Evolutionary conservation across 2,113 vertebrate genomes (phyloP), one percentile per base, ranked within the genome.

Genomic region (Diphyllodes magnificus): DNA sequence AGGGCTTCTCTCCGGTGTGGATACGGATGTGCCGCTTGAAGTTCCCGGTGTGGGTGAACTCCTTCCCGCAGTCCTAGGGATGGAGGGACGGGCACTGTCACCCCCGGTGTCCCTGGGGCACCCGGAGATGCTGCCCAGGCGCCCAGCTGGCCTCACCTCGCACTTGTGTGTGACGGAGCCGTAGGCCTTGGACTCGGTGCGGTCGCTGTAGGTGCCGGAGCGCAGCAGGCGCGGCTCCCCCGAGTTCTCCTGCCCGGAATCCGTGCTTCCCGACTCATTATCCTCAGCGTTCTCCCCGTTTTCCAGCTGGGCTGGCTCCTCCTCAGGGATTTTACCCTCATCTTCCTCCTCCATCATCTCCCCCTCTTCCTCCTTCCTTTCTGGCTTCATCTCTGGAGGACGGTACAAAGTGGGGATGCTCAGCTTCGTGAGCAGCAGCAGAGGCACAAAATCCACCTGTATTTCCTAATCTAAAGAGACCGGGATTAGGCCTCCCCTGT

Each of bases 11-110:
- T 1, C 99, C 99, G 0, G 99, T 99, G 98, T 99, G 99, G 96
- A 99, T 99, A 8, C 99, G 99, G 97, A 99, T 99, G 97, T 99
- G 99, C 35, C 99, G 98, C 97, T 99, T 99, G 97, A 99, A 99
- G 95, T 99, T 99, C 3, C 99, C 99, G 0, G 99, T 99, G 98
- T 99, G 99, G 5, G 99, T 99, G 94, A 99, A 99, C 95, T 99
- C 99, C 97, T 99, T 99, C 37, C 99, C 99, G 6, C 99, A 99
- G 97, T 99, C 99, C 99, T 99, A 64, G 1, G 56, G 60, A 80
- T 3, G 4, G 23, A 69, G 25, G 33, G 30, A 73, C 6, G 15
- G 86, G 56, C n/a, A 13, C 0, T 15, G 37, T 21, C 8, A 3
- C 15, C 3, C 1, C 4, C 0, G 0, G 23, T 3, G 30, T 10